A percentile compares a stretch with the other conserved stretches of the same genome.
Conservation (phyloP, 2,797 vertebrate species). For the Tapera naevia region DNA sequence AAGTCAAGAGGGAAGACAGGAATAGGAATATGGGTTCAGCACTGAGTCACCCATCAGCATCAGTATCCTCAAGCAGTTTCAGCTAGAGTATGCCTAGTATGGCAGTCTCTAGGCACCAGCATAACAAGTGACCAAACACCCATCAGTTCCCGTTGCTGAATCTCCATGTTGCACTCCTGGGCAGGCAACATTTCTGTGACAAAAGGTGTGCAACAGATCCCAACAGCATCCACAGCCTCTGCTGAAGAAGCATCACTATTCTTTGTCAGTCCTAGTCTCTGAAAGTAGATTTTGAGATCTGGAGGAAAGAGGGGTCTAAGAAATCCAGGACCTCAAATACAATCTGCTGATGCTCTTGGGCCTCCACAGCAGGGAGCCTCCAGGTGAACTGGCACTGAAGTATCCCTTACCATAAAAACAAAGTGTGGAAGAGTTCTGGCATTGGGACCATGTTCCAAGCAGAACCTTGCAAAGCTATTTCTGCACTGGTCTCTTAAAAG, state of each 20-base stretch:
- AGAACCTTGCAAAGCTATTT: not conserved
- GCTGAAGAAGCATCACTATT: not conserved
- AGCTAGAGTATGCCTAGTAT: not conserved
- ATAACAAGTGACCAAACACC: not conserved
- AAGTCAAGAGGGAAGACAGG: not conserved
- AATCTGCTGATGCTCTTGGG: not conserved
- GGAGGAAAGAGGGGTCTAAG: not conserved
- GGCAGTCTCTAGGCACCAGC: not conserved
- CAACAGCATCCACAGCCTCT: not conserved
- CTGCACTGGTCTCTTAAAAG: not conserved
- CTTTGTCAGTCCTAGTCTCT: not conserved
- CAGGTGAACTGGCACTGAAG: not conserved
- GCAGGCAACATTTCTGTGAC: not conserved
- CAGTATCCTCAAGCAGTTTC: not conserved
- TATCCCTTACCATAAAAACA: rapidly evolving
- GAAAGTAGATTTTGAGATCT: not conserved
- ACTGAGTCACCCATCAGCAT: not conserved
- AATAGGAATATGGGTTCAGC: not conserved
- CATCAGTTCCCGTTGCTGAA: not conserved
- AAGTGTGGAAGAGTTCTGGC: not conserved
- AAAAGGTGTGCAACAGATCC: not conserved
- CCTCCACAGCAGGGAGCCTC: not conserved
- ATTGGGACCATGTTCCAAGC: not conserved
- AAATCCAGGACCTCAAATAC: not conserved
- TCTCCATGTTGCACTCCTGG: not conserved